Conservation (phyloP, 2,888 invertebrate species). For the Sinohyriopsis cumingii region DNA sequence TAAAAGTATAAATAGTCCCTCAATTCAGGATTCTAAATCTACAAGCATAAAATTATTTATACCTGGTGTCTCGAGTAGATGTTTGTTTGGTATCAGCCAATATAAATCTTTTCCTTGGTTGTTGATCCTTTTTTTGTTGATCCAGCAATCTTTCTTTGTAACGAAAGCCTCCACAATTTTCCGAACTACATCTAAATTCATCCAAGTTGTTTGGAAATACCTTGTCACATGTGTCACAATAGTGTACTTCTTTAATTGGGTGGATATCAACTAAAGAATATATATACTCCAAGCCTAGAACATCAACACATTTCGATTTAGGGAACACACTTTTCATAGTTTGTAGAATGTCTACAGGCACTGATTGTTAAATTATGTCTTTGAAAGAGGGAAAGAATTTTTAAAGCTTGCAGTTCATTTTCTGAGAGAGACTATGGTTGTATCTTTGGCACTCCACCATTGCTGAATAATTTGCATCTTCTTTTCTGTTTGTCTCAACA, state of each 20-base stretch:
- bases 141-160: too few relatives aligned
- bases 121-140: too few relatives aligned
- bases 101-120: too few relatives aligned
- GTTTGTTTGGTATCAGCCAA: too few relatives aligned
- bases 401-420: constrained; percentile 20
- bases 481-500: too few relatives aligned
- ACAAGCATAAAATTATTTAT: neutral
- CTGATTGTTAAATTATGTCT: constrained; percentile 18
- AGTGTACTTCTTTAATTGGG: constrained; percentile 2
- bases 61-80: constrained; percentile 1
- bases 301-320: constrained; percentile 14
- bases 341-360: too few relatives aligned
- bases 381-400: constrained; percentile 20
- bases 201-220: constrained; percentile 1
- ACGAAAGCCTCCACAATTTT: too few relatives aligned
- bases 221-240: neutral
- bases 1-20: too few relatives aligned
- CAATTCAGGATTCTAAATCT: neutral
- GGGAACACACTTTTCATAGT: constrained; percentile 19
- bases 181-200: too few relatives aligned
- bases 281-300: constrained; percentile 17
- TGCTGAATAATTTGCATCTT: too few relatives aligned
- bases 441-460: too few relatives aligned
- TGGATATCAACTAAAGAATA: constrained; percentile 14
- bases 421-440: too few relatives aligned